Evolutionary conservation across 1,140 invertebrate genomes (phyloP).

Genomic region (Brachionus plicatilis): DNA sequence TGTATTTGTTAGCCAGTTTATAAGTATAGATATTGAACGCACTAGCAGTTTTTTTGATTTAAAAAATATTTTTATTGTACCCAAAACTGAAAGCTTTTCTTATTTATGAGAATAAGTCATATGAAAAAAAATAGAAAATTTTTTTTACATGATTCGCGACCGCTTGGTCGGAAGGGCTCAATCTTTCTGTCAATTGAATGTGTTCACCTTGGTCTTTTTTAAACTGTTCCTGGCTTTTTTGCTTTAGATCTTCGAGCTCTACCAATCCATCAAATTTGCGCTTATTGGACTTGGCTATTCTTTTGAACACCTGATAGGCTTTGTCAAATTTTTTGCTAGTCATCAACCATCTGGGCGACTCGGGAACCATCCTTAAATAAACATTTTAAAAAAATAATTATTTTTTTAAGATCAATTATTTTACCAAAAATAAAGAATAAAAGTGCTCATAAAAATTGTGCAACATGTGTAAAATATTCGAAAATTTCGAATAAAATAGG

Average conservation of each 20-base stretch:
- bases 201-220: not conserved
- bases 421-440: constrained; percentile 11
- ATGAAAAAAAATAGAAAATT: not conserved
- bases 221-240: not conserved
- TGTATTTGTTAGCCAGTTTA: constrained; percentile 44
- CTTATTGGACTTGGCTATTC: constrained; percentile 29
- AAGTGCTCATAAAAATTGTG: constrained; percentile 1
- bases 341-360: constrained; percentile 33
- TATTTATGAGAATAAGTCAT: not conserved
- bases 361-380: not conserved
- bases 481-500: constrained; percentile 38
- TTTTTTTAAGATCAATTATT: not conserved
- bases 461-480: not conserved
- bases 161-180: not conserved
- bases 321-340: not conserved
- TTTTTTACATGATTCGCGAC: not conserved
- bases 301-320: not conserved
- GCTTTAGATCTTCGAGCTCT: not conserved
- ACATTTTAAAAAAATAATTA: not conserved
- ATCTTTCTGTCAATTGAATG: not conserved
- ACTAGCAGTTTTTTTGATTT: constrained; percentile 22
- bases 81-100: not conserved
- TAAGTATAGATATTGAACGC: not conserved
- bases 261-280: not conserved
- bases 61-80: constrained; percentile 22